These are phyloP conservation scores for Erpornis zantholeuca DNA, from an alignment of 2,113 vertebrate species.

Conservation along the genomic window DNA sequence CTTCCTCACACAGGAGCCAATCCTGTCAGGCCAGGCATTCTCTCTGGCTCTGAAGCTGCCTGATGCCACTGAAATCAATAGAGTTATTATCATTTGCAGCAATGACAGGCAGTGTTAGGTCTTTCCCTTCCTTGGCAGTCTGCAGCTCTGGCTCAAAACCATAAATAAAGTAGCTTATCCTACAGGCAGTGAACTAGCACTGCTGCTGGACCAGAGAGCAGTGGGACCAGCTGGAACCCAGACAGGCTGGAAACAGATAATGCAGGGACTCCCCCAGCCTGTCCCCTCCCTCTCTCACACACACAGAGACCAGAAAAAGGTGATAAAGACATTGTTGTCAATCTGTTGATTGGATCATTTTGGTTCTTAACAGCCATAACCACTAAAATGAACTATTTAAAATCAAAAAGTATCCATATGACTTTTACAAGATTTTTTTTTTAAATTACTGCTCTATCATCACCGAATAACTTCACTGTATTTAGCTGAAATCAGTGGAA, in stretches of 20 bases:
- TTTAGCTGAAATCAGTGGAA: neutral
- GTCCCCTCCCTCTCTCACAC: fast-evolving
- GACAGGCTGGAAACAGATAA: neutral
- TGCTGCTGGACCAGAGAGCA: neutral
- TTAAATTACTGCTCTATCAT: neutral
- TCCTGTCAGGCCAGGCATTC: neutral
- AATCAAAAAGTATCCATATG: neutral
- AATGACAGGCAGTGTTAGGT: neutral
- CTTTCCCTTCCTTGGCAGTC: neutral
- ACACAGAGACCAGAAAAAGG: neutral
- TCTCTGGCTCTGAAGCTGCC: neutral
- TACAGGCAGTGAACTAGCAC: neutral
- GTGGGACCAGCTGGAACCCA: neutral
- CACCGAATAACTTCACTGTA: neutral
- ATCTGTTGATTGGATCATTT: neutral
- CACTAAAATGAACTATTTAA: neutral
- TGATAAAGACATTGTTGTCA: neutral
- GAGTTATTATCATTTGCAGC: neutral
- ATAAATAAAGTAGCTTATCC: neutral
- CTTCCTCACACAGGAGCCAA: neutral
- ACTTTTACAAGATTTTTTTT: neutral
- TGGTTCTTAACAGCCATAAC: neutral
- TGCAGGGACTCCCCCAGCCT: neutral
- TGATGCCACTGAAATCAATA: neutral
- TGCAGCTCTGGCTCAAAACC: neutral